Base-by-base conservation (phyloP, 2,888 invertebrate genomes). In the Molorchus minor region DNA sequence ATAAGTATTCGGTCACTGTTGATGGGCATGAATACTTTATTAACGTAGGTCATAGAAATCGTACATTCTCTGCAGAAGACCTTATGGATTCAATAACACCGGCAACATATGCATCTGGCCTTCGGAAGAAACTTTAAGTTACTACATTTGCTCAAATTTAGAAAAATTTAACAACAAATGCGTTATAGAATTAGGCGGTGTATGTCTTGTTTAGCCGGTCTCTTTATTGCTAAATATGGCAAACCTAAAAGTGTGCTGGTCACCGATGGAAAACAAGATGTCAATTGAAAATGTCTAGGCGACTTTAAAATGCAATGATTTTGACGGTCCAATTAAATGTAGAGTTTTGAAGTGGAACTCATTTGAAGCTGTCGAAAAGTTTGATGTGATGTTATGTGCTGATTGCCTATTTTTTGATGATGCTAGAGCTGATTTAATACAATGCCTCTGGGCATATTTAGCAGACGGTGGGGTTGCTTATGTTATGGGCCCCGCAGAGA, bases 341-440 rank as follows among this genome's bases (percentile, higher is more conserved):
- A 75, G 74, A 8, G 82, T 86, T 10, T 75, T 88, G n/a, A 83
- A 86, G 74, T 88, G 88, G 85, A 84, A 73, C 19, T 73, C 75
- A 21, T 71, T 75, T 62, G 80, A 65, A 76, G 49, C 55, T 30
- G 40, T 16, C 7, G 82, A 79, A 7, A 82, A 84, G 58, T 92
- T 87, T 79, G 91, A 93, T 78, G 82, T 87, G 44, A 86, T 93
- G 46, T 81, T 93, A 7, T 90, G 90, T 73, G 92, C 92, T 1
- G 93, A 93, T 78, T 93, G 91, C 75, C 78, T 91, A 58, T 92
- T 91, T 81, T 91, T 91, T 76, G 91, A 91, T 74, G 90, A 90
- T 56, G 87, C 87, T 0, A 83, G 91, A 40, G 79, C 84, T 20
- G 87, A 88, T 65, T 81, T 91, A 62, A 87, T 90, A 29, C 84